These are phyloP conservation scores for Cololabis saira DNA, from an alignment of 2,113 vertebrate species.

Conservation along the genomic window DNA sequence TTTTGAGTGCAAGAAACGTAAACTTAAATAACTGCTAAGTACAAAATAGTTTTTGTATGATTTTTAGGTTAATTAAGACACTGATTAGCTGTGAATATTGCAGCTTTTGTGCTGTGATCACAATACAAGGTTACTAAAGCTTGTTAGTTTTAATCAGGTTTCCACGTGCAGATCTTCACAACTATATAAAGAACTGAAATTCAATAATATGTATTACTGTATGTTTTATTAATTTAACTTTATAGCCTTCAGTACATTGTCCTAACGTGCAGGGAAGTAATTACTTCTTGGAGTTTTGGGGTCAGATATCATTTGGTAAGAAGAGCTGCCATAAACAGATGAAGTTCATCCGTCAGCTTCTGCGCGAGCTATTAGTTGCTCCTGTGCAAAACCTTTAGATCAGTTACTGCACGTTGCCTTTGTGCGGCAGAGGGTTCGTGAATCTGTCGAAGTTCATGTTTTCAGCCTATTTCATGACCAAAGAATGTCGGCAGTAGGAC, in stretches of 20 bases:
- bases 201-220: too few relatives aligned
- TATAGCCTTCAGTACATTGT: constrained; percentile 7
- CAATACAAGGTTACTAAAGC: too few relatives aligned
- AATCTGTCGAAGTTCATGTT: constrained; percentile 20
- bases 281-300: background rate
- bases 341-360: background rate
- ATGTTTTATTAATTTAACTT: background rate
- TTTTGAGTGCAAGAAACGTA: background rate
- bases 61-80: background rate
- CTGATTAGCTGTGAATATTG: background rate
- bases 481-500: constrained; percentile 75
- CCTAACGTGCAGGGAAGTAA: background rate
- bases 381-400: background rate
- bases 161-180: too few relatives aligned
- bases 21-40: too few relatives aligned
- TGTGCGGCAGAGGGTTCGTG: constrained; percentile 42
- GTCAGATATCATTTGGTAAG: background rate
- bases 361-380: constrained; percentile 25
- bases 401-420: constrained; percentile 50
- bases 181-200: too few relatives aligned
- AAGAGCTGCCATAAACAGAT: background rate
- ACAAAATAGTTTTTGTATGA: too few relatives aligned
- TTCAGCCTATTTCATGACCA: constrained; percentile 68
- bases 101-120: background rate
- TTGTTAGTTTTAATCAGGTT: too few relatives aligned